Percentiles rank a stretch among this genome's conserved stretches.
Evolutionary conservation across 1,140 invertebrate species (phyloP).

Genomic region (fruit fly (Drosophila melanogaster)): Release_6_plus_ISO1_MT NT_037436.4:1322001-1322500

Average conservation of each 20-base stretch:
- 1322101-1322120: conserved; percentile 57
- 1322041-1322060: conserved; percentile 46
- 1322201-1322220: conserved; percentile 29
- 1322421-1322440: conserved; percentile 60
- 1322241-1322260: conserved; percentile 13
- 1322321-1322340: conserved; percentile 33
- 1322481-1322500: conserved; percentile 60
- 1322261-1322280: conserved; percentile 16
- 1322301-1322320: conserved; percentile 36
- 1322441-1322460: conserved; percentile 69
- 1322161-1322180: conserved; percentile 35
- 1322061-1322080: conserved; percentile 45
- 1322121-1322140: conserved; percentile 4
- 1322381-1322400: conserved; percentile 14
- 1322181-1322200: conserved; percentile 54
- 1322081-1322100: conserved; percentile 36
- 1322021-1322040: conserved; percentile 69
- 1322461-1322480: conserved; percentile 76
- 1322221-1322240: conserved; percentile 34
- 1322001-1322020: conserved; percentile 44
- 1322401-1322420: conserved; percentile 14
- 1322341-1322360: conserved; percentile 35
- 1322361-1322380: conserved; percentile 38
- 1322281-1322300: conserved; percentile 47
- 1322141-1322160: conserved; percentile 21